Base-by-base conservation (phyloP, 2,113 vertebrate genomes). In the Ciconia stormi region DNA sequence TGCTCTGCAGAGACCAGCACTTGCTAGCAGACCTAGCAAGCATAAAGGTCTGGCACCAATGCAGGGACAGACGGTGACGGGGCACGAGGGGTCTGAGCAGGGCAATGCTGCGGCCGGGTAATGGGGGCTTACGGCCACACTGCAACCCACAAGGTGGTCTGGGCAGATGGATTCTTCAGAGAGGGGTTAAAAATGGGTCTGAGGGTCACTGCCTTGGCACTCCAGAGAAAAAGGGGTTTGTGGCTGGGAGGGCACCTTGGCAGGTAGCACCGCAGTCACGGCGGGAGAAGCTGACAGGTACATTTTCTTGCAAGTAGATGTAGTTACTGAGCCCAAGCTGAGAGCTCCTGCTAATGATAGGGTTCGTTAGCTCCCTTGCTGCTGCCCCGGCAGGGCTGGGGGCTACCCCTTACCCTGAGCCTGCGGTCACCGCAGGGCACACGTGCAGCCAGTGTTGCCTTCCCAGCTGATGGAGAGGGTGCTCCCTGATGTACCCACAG, bases 321-420 rank as follows among this genome's bases (percentile, higher is more conserved):
- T 0, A 77, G 29, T 72, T 59, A 49, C 65, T 42, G 72, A 90
- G 69, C 38, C 38, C 62, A 55, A 26, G 47, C 18, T 63, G 13
- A 44, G 47, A 87, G 42, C 27, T 83, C 22, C 38, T 72, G 30
- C 12, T 77, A 81, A 59, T 0, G 4, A 23, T 12, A 34, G 53
- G 22, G 32, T 32, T 80, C 32, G 0, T 36, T 63, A 47, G 38
- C n/a, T 50, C 14, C 16, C 29, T 18, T 3, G 0, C 44, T 56
- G 49, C 63, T 87, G 34, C 44, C 49, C 25, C 0, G 1, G 30
- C 34, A 1, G 0, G 30, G 14, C 70, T 72, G 47, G 44, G 32
- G 23, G 13, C 30, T 81, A 30, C 32, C 9, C 13, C 0, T 17
- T 81, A 30, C 38, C 14, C 15, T 0, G 0, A 81, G 49, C 52